Conservation (phyloP, 2,113 vertebrate genomes). For the Isurus oxyrinchus region DNA sequence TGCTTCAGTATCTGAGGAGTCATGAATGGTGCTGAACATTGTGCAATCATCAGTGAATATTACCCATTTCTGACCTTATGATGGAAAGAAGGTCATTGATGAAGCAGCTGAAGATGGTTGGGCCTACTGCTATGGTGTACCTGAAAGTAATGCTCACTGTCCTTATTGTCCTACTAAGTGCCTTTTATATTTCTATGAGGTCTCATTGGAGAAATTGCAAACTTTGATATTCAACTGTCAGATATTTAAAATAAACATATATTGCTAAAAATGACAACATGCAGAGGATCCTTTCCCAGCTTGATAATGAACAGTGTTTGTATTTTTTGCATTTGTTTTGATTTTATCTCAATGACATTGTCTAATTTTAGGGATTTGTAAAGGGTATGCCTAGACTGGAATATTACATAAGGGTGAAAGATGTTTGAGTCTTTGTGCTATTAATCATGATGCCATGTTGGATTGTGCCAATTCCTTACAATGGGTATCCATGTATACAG, state of each 20-base stretch:
- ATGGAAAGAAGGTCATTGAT: no score
- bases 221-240: background rate
- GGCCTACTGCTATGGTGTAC: background rate
- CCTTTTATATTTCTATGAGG: background rate
- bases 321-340: background rate
- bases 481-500: background rate
- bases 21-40: no score
- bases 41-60: no score
- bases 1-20: no score
- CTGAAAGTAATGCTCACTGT: background rate
- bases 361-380: background rate
- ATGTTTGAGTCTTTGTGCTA: background rate
- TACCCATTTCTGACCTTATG: no score
- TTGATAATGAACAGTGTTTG: background rate
- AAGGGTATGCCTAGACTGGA: no score
- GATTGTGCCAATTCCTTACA: background rate
- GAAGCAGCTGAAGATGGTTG: no score
- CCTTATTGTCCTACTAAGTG: background rate
- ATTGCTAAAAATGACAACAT: background rate
- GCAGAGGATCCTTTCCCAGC: background rate
- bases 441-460: background rate
- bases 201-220: background rate
- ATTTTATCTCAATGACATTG: background rate
- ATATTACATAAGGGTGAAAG: background rate
- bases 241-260: background rate